Base-by-base conservation (phyloP, 2,113 vertebrate genomes). In the Larimichthys crocea region DNA sequence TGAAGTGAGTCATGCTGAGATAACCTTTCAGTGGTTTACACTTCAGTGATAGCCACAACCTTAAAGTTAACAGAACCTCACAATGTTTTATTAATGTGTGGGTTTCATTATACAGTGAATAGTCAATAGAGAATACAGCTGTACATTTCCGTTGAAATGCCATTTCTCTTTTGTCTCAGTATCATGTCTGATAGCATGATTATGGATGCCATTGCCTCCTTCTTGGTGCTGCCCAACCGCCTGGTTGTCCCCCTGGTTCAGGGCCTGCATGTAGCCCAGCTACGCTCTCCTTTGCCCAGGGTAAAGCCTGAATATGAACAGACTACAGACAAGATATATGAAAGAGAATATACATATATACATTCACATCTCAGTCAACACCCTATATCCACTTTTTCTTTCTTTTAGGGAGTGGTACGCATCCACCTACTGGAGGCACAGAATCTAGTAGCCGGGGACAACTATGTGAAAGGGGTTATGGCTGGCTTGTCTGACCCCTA, bases 401-500 rank as follows among this genome's bases (percentile, higher is more conserved):
- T 53, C 11, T 69, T 24, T 24, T 65, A 99, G 97, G 98, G 98
- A 11, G 96, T 98, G 73, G 96, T 99, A 1, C 96, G 98, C 26
- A 96, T 99, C 75, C 94, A 98, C 81, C 94, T 99, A 5, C 63
- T 96, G 42, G 96, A 96, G 14, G 98, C 97, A 1, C 92, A 94
- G 62, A 91, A 90, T 8, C 94, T 99, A 44, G 93, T 91, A n/a
- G 94, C 95, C 15, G 97, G 97, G 88, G 98, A 99, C 80, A 96
- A 94, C 74, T 97, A 96, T 0, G 92, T 99, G 76, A 96, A 96
- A 87, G 97, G 97, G 59, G 88, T 98, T 50, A 96, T 98, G 68
- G 93, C 96, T 40, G 97, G 97, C 62, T 95, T 97, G 89, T 99
- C 98, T 0, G 98, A 99, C 86, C 98, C 98, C 0, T 99, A 99